Evolutionary conservation across 2,888 invertebrate genomes (phyloP), one percentile per base, ranked within the genome.

Genomic region (Willowsia nigromaculata): DNA sequence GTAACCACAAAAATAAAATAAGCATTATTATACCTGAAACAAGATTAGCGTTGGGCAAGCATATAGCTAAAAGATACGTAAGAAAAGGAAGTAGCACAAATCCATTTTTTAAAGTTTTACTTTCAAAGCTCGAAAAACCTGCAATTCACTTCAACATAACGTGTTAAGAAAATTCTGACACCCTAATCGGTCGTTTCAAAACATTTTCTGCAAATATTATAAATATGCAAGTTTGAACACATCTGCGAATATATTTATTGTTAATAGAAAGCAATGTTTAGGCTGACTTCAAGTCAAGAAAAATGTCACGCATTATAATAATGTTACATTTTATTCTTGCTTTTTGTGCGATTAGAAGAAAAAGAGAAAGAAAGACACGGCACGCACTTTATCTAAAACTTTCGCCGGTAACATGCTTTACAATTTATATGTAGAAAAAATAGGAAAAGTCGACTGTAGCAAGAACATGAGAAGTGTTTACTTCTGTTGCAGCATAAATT

Each of bases 341-440:
- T 18, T 27, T 53, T 53, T 78, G 11, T 33, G 50, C 27, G 40
- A 37, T n/a, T 5, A 22, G 25, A 62, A 15, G 81, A 15, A 56
- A 80, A 56, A 18, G 9, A 33, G 18, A 76, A 53, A 33, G n/a
- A 83, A 83, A 74, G 74, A 74, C 78, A 65, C 59, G 30, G 33
- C 85, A 85, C 85, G 85, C 85, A 85, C 85, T 85, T 85, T 56
- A 76, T 78, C 37, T 74, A 18, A 74, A 84, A 83, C 37, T 84
- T 53, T 71, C 78, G 33, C 65, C 7, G 9, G 15, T 33, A 7
- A 33, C 30, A 11, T 65, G 9, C 6, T 33, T 65, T 13, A 56
- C 18, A 40, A 71, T 33, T 65, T 30, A 27, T 33, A 2, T 65
- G 6, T 5, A 71, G 5, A 43, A 71, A 43, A 65, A 65, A 65